Base-by-base conservation (phyloP, 2,888 invertebrate genomes). In the Marasmarcha lunaedactyla region DNA sequence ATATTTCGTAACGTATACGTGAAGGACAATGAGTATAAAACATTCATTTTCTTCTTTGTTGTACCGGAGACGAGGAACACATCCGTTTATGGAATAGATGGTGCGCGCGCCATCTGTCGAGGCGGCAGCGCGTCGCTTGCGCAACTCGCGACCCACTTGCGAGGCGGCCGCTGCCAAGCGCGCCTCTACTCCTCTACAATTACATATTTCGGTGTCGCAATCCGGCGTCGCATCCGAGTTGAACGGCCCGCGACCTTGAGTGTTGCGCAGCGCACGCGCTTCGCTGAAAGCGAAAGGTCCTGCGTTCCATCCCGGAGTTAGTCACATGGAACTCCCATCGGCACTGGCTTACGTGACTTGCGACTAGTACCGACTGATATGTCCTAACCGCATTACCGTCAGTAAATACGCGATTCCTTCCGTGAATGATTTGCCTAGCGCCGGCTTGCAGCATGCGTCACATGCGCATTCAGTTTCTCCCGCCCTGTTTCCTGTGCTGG, bases 131-230 rank as follows among this genome's bases (percentile, higher is more conserved):
- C 55, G 57, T 53, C 51, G 55, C 52, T 79, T 79, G 79, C 78
- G 79, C 78, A 79, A 78, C 59, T 44, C 50, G 42, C 52, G 52
- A 78, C 81, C 81, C 71, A 79, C 62, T 79, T 79, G 63, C 59
- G 66, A 58, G 58, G 56, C 63, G 67, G 69, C 69, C 76, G 79
- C 77, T 79, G 81, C 81, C 81, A 77, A 79, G 70, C 76, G 66
- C 66, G 72, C 68, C 62, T 68, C 72, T 63, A 63, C 76, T 78
- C 71, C 78, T 76, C 76, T 73, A 76, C 79, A 79, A 78, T 81
- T 79, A 79, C 78, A 78, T 78, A 76, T 79, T 76, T 72, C 66
- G 69, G 71, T 81, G 81, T 79, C 79, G 83, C 81, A 81, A 83
- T 68, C 52, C 48, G 67, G 55, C 66, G 74, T 77, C 74, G 78